Evolutionary conservation across 1,140 invertebrate genomes (phyloP).

Genomic region (Notospermus geniculatus): DNA sequence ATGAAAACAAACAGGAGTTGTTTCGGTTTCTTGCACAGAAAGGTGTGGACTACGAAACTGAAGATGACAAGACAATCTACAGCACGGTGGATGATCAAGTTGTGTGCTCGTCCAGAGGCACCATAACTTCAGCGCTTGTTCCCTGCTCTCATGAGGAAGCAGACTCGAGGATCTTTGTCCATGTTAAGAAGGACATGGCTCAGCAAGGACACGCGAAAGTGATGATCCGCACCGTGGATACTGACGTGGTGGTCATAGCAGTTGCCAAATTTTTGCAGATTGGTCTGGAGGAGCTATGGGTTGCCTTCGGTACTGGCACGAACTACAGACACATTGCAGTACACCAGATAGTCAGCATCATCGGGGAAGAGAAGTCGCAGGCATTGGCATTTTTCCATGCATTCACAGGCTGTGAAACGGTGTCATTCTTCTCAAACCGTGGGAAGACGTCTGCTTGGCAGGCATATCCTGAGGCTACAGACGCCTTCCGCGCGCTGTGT

Average conservation of each 20-base stretch:
- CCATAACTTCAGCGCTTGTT: too few species aligned
- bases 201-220: conserved; percentile 23
- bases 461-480: too few species aligned
- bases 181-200: conserved; percentile 23
- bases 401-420: conserved; percentile 33
- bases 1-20: neutral
- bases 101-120: too few species aligned
- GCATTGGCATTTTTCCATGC: conserved; percentile 23
- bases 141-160: conserved; percentile 20
- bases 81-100: too few species aligned
- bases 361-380: conserved; percentile 10
- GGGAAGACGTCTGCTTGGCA: too few species aligned
- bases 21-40: neutral
- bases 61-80: too few species aligned
- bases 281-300: conserved; percentile 10
- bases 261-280: neutral
- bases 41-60: too few species aligned
- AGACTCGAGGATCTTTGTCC: conserved; percentile 27
- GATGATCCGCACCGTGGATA: conserved; percentile 28
- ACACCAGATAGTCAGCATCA: neutral
- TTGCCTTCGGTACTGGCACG: conserved; percentile 26
- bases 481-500: too few species aligned
- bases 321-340: conserved; percentile 14
- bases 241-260: conserved; percentile 8
- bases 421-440: too few species aligned